Percentiles rank a stretch among this genome's conserved stretches.
Conservation (phyloP, 2,113 vertebrate genomes). For the Pachycephala philippinensis region DNA sequence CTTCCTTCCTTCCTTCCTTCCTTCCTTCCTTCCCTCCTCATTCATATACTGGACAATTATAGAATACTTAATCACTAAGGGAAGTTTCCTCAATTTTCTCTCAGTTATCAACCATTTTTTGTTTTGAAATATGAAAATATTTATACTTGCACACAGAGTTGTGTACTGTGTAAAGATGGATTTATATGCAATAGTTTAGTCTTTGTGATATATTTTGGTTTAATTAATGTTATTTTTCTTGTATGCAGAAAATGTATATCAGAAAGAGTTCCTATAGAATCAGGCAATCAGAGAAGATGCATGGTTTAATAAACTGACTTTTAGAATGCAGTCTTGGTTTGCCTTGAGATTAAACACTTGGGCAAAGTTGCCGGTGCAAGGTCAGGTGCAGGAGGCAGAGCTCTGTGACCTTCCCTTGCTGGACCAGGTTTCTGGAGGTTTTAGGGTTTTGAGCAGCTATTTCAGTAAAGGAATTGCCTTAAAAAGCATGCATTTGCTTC, state of each 20-base stretch:
- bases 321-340: neutral
- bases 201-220: neutral
- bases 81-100: neutral
- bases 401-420: neutral
- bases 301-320: neutral
- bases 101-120: neutral
- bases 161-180: neutral
- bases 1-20: neutral
- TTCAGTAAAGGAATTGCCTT: neutral
- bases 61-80: neutral
- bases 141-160: neutral
- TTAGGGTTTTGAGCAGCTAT: neutral
- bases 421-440: neutral
- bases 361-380: fast-evolving
- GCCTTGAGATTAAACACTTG: neutral
- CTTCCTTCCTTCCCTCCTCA: no score
- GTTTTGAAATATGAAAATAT: neutral
- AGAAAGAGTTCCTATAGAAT: neutral
- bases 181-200: neutral
- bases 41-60: neutral
- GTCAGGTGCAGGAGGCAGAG: neutral
- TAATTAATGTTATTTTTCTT: neutral
- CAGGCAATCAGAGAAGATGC: neutral
- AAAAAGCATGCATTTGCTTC: neutral
- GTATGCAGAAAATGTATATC: neutral